Evolutionary conservation across 1,140 invertebrate genomes (phyloP).

Genomic region (Carposina sasakii): DNA sequence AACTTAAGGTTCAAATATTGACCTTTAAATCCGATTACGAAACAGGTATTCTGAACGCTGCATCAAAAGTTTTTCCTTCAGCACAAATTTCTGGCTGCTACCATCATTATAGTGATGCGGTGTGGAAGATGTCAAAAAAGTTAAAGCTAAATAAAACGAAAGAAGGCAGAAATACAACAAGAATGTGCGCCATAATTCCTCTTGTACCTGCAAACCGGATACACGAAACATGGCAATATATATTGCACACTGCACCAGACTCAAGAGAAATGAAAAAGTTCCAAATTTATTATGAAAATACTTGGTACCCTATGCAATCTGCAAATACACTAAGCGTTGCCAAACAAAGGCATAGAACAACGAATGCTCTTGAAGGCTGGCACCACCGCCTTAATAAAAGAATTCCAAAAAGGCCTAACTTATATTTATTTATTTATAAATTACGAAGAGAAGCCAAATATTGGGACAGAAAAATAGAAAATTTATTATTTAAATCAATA

Average conservation of each 20-base stretch:
- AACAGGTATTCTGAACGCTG: conserved; percentile 15
- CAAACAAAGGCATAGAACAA: neutral
- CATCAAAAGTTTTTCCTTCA: conserved; percentile 12
- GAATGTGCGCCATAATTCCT: neutral
- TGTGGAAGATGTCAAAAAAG: conserved; percentile 14
- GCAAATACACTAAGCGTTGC: neutral
- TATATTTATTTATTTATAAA: conserved; percentile 3
- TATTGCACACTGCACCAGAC: neutral
- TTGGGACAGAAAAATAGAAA: neutral
- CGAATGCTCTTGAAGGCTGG: neutral
- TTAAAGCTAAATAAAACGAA: neutral
- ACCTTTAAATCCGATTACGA: conserved; percentile 24
- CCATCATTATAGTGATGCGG: conserved; percentile 17
- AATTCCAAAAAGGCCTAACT: neutral
- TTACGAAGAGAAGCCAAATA: conserved; percentile 5
- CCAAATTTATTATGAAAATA: neutral
- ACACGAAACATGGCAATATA: neutral
- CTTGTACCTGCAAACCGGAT: neutral
- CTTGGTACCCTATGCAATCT: neutral
- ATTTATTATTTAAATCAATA: neutral
- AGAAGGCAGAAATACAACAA: neutral
- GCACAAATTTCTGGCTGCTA: conserved; percentile 19
- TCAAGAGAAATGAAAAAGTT: neutral
- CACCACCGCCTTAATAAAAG: neutral
- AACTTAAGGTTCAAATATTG: conserved; percentile 10